Base-by-base conservation (phyloP, 2,797 vertebrate genomes). In the Fratercula arctica region DNA sequence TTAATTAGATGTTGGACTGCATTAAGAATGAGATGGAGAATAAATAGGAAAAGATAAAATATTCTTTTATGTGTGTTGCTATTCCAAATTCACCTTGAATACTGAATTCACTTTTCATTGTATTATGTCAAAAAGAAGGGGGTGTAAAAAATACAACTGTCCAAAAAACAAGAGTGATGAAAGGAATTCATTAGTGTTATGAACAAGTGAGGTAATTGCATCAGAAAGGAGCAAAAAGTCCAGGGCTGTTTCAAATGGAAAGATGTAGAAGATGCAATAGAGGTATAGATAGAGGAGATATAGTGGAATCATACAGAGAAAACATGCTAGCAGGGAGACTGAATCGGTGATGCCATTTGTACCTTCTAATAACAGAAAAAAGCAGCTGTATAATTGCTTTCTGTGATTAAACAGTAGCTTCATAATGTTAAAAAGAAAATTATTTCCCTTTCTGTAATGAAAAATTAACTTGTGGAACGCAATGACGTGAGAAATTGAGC, bases 401-500 rank as follows among this genome's bases (percentile, higher is more conserved):
- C 80, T 80, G 81, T 28, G 81, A 89, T 82, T 92, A 87, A 86
- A 67, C 56, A 77, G 63, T n/a, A 72, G 45, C 68, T 89, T 90
- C 81, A 43, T 57, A 80, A 92, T 54, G 28, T 89, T 89, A 16
- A 83, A 76, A 95, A 96, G 73, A 89, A 87, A 90, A 85, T 87
- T 53, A 43, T 86, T 93, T 68, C 37, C 72, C 6, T 59, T 91
- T 73, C 68, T 72, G 37, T 87, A 93, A 89, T 77, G 86, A 90
- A 95, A 96, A 96, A 87, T 90, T 92, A 93, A 85, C 92, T 89
- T 91, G 61, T 69, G 86, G 89, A 78, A 92, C 13, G 13, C 92
- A 96, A 29, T 43, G 84, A 50, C 92, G 92, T 89, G 95, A 96
- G 81, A 97, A 95, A 97, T 94, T 66, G 92, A 92, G 84, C 72